A percentile compares a stretch with the other conserved stretches of the same genome.
These are phyloP conservation scores for Oceanodroma tethys DNA, from an alignment of 2,113 vertebrate species.

Conservation along the genomic window DNA sequence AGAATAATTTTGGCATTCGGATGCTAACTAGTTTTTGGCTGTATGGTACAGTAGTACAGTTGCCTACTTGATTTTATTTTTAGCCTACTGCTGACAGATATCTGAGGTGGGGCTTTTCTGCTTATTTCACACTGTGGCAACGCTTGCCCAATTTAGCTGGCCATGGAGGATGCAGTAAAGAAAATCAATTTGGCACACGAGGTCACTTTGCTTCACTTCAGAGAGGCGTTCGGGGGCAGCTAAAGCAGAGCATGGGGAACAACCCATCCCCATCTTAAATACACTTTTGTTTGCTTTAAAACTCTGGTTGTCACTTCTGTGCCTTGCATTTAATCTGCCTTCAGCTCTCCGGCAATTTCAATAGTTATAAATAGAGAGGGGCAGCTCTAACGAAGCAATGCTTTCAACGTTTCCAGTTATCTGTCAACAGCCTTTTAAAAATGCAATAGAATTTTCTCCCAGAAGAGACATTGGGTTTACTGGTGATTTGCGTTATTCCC, in stretches of 20 bases:
- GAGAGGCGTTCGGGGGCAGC: neutral
- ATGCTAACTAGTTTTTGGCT: neutral
- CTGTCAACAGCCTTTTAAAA: slow-evolving; percentile 32
- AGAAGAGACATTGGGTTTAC: neutral
- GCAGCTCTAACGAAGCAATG: accelerated
- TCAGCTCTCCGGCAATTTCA: neutral
- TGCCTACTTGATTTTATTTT: neutral
- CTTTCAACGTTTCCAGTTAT: neutral
- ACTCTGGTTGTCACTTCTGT: neutral
- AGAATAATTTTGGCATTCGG: neutral
- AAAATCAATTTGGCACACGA: neutral
- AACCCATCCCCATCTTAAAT: neutral
- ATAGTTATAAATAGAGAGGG: neutral
- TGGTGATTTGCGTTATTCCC: neutral
- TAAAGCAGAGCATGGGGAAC: neutral
- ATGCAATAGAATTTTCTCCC: neutral
- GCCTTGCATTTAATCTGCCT: neutral
- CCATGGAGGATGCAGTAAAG: accelerated
- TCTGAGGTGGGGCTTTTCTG: neutral
- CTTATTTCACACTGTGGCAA: neutral
- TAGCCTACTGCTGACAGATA: neutral
- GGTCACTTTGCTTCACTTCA: neutral
- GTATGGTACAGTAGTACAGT: neutral
- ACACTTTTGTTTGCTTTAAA: neutral
- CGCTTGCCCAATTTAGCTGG: neutral